Evolutionary conservation across 1,140 invertebrate species (phyloP), one percentile per base, ranked within the genome.

Genomic region (Calycopis cecrops): DNA sequence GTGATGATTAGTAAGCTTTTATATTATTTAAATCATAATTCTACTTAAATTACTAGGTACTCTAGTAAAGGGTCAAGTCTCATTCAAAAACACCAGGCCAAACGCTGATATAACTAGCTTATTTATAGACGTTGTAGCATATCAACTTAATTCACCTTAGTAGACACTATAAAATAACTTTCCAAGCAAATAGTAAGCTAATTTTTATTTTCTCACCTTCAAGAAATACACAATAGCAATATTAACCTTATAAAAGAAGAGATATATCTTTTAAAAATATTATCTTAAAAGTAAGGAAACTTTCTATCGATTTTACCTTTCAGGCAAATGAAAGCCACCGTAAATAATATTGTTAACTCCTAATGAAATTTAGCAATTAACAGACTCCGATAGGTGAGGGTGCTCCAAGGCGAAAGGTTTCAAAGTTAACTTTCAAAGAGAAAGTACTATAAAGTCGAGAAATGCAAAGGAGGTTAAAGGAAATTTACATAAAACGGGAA

Each of bases 401-500:
- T 53, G 21, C 47, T 54, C 55, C 49, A 55, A 53, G 57, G 50
- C 54, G 56, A 57, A 47, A 60, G 54, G 57, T 55, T 60, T 60
- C 61, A 57, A 60, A 60, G 56, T 63, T 59, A 60, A 63, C 57
- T 63, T 57, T 63, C 54, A 60, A 55, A 49, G 57, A 54, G 56
- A 62, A 52, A 59, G 58, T 60, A 60, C 56, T 59, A 48, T 56
- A 56, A 65, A 62, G 47, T 55, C 35, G 53, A 44, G 59, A 60
- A 67, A 59, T 64, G 57, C 60, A 60, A 67, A 67, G 52, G 56
- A 55, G 47, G 58, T 67, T 61, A 40, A 33, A 57, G 38, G 55
- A 59, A 53, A 67, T 67, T 67, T 61, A 63, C 62, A 63, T 63
- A 60, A 63, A 57, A 60, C 49, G 55, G 54, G 37, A 33, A 57